A percentile compares a stretch with the other conserved stretches of the same genome.
phyloP scores from a whole-genome alignment of 2,113 vertebrate species.

The Ceratotherium simum region DNA sequence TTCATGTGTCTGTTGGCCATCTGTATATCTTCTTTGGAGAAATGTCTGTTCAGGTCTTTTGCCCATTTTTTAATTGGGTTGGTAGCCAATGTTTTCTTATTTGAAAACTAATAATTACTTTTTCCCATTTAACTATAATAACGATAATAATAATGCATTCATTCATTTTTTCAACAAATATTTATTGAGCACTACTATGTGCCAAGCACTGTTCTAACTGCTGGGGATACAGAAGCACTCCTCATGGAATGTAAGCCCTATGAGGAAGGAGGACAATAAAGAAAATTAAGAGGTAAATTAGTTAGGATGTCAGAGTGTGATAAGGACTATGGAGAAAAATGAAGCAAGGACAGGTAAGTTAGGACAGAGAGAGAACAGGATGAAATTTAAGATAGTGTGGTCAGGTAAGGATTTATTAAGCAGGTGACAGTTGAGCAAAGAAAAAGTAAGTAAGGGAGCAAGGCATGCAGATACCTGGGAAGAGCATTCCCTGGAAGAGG shows the following conservation, averaged over 20 bases:
- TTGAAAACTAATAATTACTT: slow-evolving; percentile 14
- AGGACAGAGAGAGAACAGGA: background rate
- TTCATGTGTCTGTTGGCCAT: too few species aligned
- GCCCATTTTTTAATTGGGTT: too few species aligned
- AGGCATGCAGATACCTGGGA: background rate
- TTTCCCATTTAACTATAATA: slow-evolving; percentile 14
- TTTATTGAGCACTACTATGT: background rate
- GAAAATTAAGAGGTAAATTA: background rate
- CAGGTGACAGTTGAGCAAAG: background rate
- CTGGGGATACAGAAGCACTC: background rate
- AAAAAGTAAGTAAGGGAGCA: background rate
- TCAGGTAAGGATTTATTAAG: background rate
- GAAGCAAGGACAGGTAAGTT: background rate
- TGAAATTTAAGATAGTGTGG: background rate
- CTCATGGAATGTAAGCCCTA: background rate
- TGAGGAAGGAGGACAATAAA: background rate
- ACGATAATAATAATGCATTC: background rate
- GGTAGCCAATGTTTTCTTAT: background rate
- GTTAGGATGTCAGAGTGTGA: background rate
- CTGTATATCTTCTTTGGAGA: too few species aligned
- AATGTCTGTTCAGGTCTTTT: too few species aligned
- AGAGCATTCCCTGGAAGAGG: background rate
- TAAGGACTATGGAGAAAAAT: background rate
- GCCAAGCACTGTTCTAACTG: background rate
- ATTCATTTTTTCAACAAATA: background rate